phyloP scores from a whole-genome alignment of 2,797 vertebrate genomes.

The Australoheros facetus region DNA sequence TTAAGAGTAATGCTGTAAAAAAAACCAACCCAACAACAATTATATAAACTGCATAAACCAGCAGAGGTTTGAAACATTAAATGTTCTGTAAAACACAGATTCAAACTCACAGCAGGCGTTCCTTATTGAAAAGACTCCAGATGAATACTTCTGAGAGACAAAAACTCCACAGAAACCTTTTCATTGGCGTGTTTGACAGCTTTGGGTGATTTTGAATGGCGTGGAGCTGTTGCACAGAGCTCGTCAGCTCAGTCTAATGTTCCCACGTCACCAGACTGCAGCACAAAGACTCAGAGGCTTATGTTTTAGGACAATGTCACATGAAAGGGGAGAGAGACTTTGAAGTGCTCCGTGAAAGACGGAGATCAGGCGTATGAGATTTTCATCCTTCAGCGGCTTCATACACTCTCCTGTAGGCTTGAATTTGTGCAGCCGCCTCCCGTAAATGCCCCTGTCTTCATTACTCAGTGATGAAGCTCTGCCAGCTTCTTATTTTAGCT shows the following conservation, averaged over 20 bases:
- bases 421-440: not conserved
- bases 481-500: not conserved
- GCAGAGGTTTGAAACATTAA: not conserved
- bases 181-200: conserved; percentile 32
- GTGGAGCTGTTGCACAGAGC: conserved; percentile 8
- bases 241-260: conserved; percentile 39
- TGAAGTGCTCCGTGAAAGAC: not conserved
- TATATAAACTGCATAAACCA: not conserved
- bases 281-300: not conserved
- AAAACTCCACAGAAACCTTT: conserved; percentile 6
- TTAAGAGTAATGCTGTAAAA: not conserved
- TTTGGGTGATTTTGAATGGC: conserved; percentile 15
- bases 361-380: not conserved
- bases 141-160: not conserved
- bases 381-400: not conserved
- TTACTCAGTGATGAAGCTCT: not conserved
- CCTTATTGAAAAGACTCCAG: not conserved
- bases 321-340: not conserved
- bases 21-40: not conserved
- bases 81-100: too few species aligned
- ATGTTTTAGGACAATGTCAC: not conserved
- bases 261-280: conserved; percentile 19
- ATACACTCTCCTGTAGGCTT: not conserved
- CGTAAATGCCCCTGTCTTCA: not conserved
- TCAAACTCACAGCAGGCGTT: not conserved